Evolutionary conservation across 2,797 vertebrate species (phyloP).

Genomic region (Yasuhikotakia modesta): DNA sequence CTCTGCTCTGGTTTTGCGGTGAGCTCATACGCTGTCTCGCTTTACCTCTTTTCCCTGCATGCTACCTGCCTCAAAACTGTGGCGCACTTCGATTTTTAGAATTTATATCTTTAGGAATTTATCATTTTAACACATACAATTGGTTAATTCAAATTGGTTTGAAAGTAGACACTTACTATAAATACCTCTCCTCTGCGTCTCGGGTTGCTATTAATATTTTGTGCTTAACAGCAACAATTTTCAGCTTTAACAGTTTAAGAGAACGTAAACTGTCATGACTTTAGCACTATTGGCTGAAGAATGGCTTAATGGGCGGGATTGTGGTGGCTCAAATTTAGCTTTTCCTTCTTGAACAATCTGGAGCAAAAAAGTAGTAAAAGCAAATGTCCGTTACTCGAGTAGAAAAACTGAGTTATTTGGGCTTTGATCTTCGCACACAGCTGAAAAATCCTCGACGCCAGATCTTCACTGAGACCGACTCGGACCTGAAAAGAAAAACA

Average conservation of each 20-base stretch:
- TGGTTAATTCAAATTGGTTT: constrained; percentile 74
- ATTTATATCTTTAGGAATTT: constrained; percentile 35
- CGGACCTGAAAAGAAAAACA: constrained; percentile 81
- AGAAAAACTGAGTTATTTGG: constrained; percentile 76
- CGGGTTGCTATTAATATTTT: constrained; percentile 74
- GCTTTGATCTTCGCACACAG: constrained; percentile 73
- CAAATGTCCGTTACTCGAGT: constrained; percentile 87
- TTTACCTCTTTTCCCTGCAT: constrained; percentile 44
- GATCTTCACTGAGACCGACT: constrained; percentile 77
- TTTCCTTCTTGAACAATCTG: constrained; percentile 82
- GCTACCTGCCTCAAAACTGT: constrained; percentile 53
- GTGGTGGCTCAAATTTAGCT: constrained; percentile 79
- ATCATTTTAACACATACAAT: constrained; percentile 40
- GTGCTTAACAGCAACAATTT: constrained; percentile 85
- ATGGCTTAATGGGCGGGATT: constrained; percentile 81
- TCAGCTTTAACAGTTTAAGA: constrained; percentile 76
- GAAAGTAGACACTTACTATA: constrained; percentile 95
- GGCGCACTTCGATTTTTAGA: constrained; percentile 29
- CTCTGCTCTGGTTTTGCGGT: constrained; percentile 84
- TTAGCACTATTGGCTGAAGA: constrained; percentile 76
- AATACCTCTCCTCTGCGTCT: constrained; percentile 89
- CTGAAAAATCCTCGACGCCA: constrained; percentile 77
- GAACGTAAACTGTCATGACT: constrained; percentile 80
- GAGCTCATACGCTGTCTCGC: constrained; percentile 85
- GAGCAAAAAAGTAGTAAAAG: constrained; percentile 82